Conservation (phyloP, 2,888 invertebrate species). For the Tenthredo mesomela region DNA sequence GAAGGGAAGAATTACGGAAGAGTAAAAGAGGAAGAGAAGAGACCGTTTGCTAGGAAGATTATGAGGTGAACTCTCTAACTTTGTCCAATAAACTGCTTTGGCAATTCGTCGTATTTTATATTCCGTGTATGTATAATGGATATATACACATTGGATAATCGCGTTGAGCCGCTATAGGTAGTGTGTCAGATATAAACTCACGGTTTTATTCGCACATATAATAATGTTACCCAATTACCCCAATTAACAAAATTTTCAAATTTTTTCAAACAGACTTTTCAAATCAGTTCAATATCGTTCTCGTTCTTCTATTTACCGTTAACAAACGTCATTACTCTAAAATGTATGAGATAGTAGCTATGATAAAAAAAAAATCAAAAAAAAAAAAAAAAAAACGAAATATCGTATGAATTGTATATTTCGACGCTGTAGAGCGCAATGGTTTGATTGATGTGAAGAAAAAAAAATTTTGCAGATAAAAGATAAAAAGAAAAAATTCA, state of each 20-base stretch:
- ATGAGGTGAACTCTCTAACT: slow-evolving; percentile 65
- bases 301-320: too few species aligned
- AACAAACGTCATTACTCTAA: background rate
- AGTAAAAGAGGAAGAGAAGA: slow-evolving; percentile 55
- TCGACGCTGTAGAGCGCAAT: slow-evolving; percentile 8
- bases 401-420: background rate
- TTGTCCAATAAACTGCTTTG: slow-evolving; percentile 64
- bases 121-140: background rate
- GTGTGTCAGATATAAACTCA: background rate
- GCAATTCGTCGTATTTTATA: slow-evolving; percentile 48
- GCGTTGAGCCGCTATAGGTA: background rate
- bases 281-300: too few species aligned
- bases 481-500: background rate
- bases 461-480: background rate
- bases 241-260: too few species aligned
- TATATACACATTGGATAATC: background rate
- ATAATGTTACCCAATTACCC: too few species aligned
- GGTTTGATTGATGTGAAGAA: slow-evolving; percentile 29
- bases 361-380: slow-evolving; percentile 8
- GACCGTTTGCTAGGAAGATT: slow-evolving; percentile 67
- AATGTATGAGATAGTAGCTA: background rate
- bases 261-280: too few species aligned
- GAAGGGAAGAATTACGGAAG: slow-evolving; percentile 37
- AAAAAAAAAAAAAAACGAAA: slow-evolving; percentile 1
- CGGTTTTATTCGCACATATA: background rate